Evolutionary conservation across 2,797 vertebrate species (phyloP).

Genomic region (Argyrosomus regius): DNA sequence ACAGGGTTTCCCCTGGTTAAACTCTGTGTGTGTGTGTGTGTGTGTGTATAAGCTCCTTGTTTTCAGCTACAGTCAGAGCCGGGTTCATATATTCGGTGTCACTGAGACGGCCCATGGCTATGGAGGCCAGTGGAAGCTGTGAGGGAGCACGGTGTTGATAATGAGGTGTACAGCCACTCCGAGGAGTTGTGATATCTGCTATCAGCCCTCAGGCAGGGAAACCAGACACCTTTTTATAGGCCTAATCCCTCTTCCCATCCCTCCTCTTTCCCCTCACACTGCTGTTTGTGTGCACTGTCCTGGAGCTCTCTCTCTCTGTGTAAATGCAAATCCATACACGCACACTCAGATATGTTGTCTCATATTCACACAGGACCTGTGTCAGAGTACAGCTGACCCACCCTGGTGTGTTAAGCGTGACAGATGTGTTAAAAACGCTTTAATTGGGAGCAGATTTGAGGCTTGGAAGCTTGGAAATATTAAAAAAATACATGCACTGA

Average conservation of each 20-base stretch:
- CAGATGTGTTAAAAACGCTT: conserved; percentile 43
- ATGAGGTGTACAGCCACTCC: conserved; percentile 70
- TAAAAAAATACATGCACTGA: not conserved
- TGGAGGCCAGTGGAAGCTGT: conserved; percentile 46
- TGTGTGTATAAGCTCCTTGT: not conserved
- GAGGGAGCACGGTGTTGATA: conserved; percentile 63
- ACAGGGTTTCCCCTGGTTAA: not conserved
- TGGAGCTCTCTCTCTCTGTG: conserved; percentile 21
- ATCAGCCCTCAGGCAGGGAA: conserved; percentile 73
- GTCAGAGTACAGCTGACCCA: conserved; percentile 23
- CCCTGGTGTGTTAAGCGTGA: conserved; percentile 17
- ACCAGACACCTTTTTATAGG: conserved; percentile 77
- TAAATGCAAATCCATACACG: conserved; percentile 24
- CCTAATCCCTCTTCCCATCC: conserved; percentile 69
- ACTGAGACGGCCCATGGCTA: conserved; percentile 29
- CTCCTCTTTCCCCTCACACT: conserved; percentile 24
- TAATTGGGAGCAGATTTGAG: conserved; percentile 42
- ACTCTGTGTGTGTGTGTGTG: not conserved
- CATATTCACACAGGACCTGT: conserved; percentile 30
- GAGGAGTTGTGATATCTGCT: conserved; percentile 76
- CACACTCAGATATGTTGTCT: conserved; percentile 36
- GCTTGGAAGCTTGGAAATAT: too few species aligned
- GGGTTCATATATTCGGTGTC: conserved; percentile 45
- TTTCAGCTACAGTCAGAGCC: conserved; percentile 20
- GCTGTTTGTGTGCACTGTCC: conserved; percentile 42